Base-by-base conservation (phyloP, 2,113 vertebrate genomes). In the Coptodon rendalli region DNA sequence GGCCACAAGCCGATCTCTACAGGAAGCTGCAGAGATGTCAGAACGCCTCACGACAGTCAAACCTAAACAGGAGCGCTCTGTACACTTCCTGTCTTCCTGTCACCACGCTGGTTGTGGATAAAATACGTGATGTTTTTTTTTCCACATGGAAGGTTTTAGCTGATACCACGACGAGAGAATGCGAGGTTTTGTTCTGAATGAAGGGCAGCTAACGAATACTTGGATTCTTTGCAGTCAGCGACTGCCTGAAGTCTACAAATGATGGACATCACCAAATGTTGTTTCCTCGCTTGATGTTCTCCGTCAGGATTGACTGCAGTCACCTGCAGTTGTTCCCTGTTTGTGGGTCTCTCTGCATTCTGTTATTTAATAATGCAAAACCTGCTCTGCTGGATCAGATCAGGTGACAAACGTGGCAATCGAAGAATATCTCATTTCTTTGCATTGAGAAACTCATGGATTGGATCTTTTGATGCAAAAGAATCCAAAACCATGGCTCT, bases 1-100 rank as follows among this genome's bases (percentile, higher is more conserved):
- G 80, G 50, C 0, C 3, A 73, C 7, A 6, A 87, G 84, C 50
- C 6, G 6, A 38, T 79, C 31, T 31, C 68, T 56, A 82, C 48
- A 71, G 34, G 57, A 82, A 82, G 91, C 83, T 61, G 80, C 38
- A n/a, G 45, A 63, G 54, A 82, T 84, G 84, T 88, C 83, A 90
- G 22, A 79, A 14, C 3, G 19, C 43, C 43, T 78, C 24, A 16
- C 27, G 5, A 2, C 16, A 78, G 27, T 78, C 14, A 78, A 17
- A 5, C 71, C 71, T 7, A 17, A 27, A 19, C 40, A 29, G 43
- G 16, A 19, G 24, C 9, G 14, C 40, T 19, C 1, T 29, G 40
- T 76, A 48, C 40, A 19, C 43, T 78, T 76, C 71, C 71, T 17
- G 68, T 76, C 40, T 48, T 48, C 40, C 71, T 76, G 71, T 50